Conservation (phyloP, 2,113 vertebrate species). For the Sprattus sprattus region DNA sequence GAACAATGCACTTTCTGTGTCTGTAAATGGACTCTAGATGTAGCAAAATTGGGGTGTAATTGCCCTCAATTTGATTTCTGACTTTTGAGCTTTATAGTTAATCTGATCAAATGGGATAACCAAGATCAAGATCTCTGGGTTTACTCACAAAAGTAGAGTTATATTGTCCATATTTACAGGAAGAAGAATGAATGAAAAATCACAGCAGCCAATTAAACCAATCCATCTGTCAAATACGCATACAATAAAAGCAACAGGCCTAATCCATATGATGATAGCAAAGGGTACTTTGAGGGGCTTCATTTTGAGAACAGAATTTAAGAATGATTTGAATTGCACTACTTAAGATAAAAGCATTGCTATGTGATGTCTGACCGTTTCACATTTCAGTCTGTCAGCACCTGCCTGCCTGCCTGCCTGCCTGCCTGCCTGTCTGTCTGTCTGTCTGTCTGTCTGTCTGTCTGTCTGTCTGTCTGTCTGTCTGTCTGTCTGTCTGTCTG, state of each 20-base stretch:
- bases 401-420: not conserved
- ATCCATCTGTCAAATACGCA: not conserved
- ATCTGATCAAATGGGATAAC: conserved; percentile 8
- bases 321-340: not conserved
- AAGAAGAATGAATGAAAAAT: not conserved
- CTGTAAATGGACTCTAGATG: not conserved
- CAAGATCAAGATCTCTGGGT: not conserved
- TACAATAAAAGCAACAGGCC: not conserved
- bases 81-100: not conserved
- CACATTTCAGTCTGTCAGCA: not conserved
- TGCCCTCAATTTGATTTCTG: not conserved
- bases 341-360: not conserved
- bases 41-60: not conserved
- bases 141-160: not conserved
- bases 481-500: not conserved
- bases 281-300: not conserved
- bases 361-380: not conserved
- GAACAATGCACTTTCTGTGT: not conserved
- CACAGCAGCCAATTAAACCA: not conserved
- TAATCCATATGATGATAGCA: not conserved
- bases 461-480: not conserved
- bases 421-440: not conserved
- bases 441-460: not conserved
- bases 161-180: not conserved
- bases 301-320: not conserved